A percentile compares a stretch with the other conserved stretches of the same genome.
These are phyloP conservation scores for Meliscaeva auricollis DNA, from an alignment of 2,888 invertebrate species.

Conservation along the genomic window DNA sequence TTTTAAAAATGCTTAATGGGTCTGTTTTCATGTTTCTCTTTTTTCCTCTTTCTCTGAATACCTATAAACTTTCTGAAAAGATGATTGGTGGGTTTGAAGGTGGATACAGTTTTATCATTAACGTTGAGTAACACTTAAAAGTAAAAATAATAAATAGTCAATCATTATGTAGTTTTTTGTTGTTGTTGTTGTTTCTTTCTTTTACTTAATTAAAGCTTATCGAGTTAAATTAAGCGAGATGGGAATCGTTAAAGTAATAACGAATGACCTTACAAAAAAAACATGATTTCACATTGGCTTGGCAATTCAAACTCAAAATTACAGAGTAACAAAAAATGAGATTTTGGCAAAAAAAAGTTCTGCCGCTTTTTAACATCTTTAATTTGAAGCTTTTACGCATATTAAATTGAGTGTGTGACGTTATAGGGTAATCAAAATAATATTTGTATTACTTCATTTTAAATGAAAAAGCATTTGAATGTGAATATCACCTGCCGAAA, in stretches of 20 bases:
- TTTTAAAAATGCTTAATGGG: slow-evolving; percentile 53
- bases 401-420: too few relatives aligned
- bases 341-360: background rate
- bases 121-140: slow-evolving; percentile 20
- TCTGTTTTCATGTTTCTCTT: slow-evolving; percentile 38
- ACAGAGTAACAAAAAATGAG: background rate
- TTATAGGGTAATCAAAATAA: too few relatives aligned
- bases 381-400: too few relatives aligned
- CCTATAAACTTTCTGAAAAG: slow-evolving; percentile 3
- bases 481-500: too few relatives aligned
- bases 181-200: background rate
- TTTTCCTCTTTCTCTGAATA: slow-evolving; percentile 12
- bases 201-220: background rate
- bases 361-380: background rate
- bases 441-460: too few relatives aligned
- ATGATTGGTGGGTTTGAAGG: slow-evolving; percentile 24
- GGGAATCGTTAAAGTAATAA: background rate
- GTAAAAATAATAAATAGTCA: background rate
- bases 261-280: background rate
- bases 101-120: slow-evolving; percentile 34
- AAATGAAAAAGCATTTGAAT: too few relatives aligned
- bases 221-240: slow-evolving; percentile 5
- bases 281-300: background rate
- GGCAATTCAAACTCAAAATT: background rate
- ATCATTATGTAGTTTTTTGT: slow-evolving; percentile 6